These are phyloP conservation scores for Ardeotis arabs DNA, from an alignment of 2,113 vertebrate genomes.

Conservation along the genomic window DNA sequence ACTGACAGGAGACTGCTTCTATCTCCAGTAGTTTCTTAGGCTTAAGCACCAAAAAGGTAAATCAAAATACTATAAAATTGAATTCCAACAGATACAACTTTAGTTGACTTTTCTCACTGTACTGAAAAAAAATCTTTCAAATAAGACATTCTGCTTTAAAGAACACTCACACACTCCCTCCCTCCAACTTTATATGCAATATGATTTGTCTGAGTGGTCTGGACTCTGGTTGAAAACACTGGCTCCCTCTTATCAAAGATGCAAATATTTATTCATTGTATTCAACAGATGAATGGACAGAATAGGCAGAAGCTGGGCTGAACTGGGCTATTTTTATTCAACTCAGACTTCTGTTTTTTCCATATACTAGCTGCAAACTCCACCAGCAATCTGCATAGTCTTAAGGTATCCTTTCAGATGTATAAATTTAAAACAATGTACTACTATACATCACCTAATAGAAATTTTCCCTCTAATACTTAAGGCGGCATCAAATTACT, in stretches of 20 bases:
- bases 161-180: background rate
- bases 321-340: background rate
- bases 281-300: background rate
- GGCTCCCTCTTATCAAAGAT: background rate
- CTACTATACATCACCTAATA: conserved; percentile 61
- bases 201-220: background rate
- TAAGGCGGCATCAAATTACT: conserved; percentile 63
- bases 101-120: background rate
- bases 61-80: background rate
- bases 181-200: background rate
- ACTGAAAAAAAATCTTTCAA: background rate
- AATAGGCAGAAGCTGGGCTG: background rate
- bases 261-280: background rate
- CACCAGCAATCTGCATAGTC: conserved; percentile 35
- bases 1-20: background rate
- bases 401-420: conserved; percentile 50
- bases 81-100: background rate
- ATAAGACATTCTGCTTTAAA: background rate
- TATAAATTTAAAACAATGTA: conserved; percentile 72
- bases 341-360: background rate
- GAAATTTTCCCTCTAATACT: conserved; percentile 69
- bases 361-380: conserved; percentile 12
- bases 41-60: background rate
- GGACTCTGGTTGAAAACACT: background rate
- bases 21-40: background rate